These are phyloP conservation scores for Periophthalmus modestus DNA, from an alignment of 2,113 vertebrate species.

Conservation along the genomic window DNA sequence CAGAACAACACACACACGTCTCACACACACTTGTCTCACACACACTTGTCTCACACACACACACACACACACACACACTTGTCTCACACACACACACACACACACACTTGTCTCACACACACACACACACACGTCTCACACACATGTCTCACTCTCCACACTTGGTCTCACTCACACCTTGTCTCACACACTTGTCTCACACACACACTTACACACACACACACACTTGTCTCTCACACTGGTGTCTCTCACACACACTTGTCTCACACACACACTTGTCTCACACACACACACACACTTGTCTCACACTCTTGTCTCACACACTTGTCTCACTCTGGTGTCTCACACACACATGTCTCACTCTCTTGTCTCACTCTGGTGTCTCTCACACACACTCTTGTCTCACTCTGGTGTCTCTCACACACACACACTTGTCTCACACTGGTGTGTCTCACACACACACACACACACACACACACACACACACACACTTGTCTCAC, in stretches of 20 bases:
- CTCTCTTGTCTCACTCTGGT: too few species aligned
- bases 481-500: slow-evolving; percentile 11
- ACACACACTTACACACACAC: slow-evolving; percentile 11
- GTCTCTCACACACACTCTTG: too few species aligned
- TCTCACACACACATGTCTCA: not conserved
- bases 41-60: slow-evolving; percentile 9
- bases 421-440: too few species aligned
- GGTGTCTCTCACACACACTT: too few species aligned
- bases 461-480: slow-evolving; percentile 8
- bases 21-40: too few species aligned
- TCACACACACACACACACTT: not conserved
- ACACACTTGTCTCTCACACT: not conserved
- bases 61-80: slow-evolving; percentile 2
- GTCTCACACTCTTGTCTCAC: slow-evolving; percentile 3
- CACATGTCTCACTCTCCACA: too few species aligned
- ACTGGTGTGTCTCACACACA: too few species aligned
- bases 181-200: slow-evolving; percentile 9
- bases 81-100: slow-evolving; percentile 11
- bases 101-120: slow-evolving; percentile 11
- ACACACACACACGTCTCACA: too few species aligned
- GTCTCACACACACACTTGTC: too few species aligned
- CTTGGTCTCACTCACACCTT: too few species aligned
- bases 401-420: too few species aligned
- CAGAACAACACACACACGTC: slow-evolving; percentile 11
- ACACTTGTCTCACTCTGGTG: too few species aligned